Base-by-base conservation (phyloP, 2,797 vertebrate species). In the Numenius phaeopus region DNA sequence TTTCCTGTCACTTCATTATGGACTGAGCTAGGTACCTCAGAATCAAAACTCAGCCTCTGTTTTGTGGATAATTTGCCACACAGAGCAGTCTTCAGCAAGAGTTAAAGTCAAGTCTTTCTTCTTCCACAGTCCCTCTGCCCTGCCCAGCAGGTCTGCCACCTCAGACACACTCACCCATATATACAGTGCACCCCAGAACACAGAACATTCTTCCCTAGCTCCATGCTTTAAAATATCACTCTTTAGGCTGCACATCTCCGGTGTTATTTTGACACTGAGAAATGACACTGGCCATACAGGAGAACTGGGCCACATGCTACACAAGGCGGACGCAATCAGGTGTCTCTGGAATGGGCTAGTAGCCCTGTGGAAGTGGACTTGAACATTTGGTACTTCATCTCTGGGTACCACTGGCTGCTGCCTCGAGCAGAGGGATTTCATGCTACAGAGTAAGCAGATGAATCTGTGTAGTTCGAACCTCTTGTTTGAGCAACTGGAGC, bases 401-500 rank as follows among this genome's bases (percentile, higher is more conserved):
- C 10, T 55, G 54, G 40, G 16, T n/a, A 34, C 44, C 49, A 64
- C 26, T 26, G 37, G 8, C 32, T 75, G 61, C 77, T 69, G 32
- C 32, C 30, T 1, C 1, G 10, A 34, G 58, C 0, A 0, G 19
- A 61, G 20, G 14, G 22, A 8, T 79, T 90, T 61, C 58, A 54
- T 5, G 3, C 16, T 32, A 20, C 46, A 76, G 21, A 47, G 27
- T 12, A 66, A 66, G n/a, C 11, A 80, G 80, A 73, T 23, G 0
- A 29, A 50, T 50, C 34, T 7, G 2, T 39, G 13, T 19, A 40
- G 50, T 66, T 79, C 3, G 1, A 87, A 83, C 14, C 0, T 0
- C 32, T 72, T 1, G 0, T 62, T 54, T 2, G 16, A 85, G 81
- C 29, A 91, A 54, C 14, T 30, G 73, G 70, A 84, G 40, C 0